Percentiles rank a stretch among this genome's conserved stretches.
These are phyloP conservation scores for Cacatua alba DNA, from an alignment of 2,113 vertebrate species.

Conservation along the genomic window DNA sequence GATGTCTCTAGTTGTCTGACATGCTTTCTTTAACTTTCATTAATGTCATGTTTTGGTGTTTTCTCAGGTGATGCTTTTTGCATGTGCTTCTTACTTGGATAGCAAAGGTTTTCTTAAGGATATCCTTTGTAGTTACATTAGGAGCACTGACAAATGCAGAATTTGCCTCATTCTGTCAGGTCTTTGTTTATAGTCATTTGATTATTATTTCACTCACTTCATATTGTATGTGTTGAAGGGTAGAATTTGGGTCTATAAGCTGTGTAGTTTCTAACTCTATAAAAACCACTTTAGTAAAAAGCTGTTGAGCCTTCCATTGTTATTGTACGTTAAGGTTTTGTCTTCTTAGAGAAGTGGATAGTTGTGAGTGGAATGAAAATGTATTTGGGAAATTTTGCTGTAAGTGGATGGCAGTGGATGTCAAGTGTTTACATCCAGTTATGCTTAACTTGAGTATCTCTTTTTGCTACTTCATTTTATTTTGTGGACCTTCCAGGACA, in stretches of 20 bases:
- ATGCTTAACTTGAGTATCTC: neutral
- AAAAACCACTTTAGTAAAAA: neutral
- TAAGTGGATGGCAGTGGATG: neutral
- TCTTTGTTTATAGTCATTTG: neutral
- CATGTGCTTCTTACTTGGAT: neutral
- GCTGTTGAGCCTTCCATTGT: neutral
- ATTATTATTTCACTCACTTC: neutral
- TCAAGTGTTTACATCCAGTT: neutral
- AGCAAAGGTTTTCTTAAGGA: neutral
- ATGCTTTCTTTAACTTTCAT: neutral
- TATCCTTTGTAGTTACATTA: neutral
- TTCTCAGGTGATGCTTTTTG: neutral
- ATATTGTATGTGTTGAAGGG: neutral
- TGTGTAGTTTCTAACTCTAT: neutral
- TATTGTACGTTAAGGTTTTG: neutral
- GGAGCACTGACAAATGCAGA: neutral
- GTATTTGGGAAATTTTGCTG: neutral
- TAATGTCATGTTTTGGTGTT: neutral
- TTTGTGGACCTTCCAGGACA: conserved; percentile 79
- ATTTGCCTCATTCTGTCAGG: neutral
- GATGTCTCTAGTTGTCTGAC: neutral
- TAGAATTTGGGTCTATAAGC: neutral
- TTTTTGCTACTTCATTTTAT: neutral
- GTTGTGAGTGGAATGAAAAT: neutral
- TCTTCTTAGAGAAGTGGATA: neutral